phyloP scores from a whole-genome alignment of 2,797 vertebrate species.

The Coracias cyanogaster region DNA sequence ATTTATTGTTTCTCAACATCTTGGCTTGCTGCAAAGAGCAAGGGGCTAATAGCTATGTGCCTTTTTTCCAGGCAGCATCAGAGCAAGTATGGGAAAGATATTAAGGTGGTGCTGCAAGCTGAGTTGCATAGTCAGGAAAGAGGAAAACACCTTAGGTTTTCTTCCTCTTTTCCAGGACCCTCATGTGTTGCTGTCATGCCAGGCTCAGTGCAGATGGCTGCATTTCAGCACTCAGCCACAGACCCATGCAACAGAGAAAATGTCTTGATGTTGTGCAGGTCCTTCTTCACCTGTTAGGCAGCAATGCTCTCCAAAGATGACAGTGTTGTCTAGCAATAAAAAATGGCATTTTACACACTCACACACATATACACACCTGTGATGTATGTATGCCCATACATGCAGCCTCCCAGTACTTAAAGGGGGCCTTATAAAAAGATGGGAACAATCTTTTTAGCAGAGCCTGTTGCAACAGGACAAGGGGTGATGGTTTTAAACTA shows the following conservation, averaged over 20 bases:
- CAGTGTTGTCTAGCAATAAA: neutral
- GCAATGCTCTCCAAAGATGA: neutral
- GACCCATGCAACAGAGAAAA: neutral
- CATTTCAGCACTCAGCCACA: fast-evolving
- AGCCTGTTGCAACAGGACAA: neutral
- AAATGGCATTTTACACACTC: neutral
- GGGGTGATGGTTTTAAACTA: neutral
- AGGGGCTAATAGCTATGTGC: fast-evolving
- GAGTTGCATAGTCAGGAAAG: neutral
- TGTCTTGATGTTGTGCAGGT: neutral
- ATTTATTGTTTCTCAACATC: fast-evolving
- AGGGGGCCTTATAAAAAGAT: neutral
- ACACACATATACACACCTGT: too few relatives aligned
- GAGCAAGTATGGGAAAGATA: neutral
- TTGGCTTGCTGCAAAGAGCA: neutral
- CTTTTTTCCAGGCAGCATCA: neutral
- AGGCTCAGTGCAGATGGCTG: neutral
- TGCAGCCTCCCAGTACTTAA: neutral
- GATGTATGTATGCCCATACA: fast-evolving
- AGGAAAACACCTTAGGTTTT: neutral
- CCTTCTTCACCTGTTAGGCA: neutral
- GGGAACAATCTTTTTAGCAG: neutral
- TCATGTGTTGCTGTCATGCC: neutral
- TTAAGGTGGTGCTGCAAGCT: neutral
- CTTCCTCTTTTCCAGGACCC: neutral